Evolutionary conservation across 2,113 vertebrate genomes (phyloP).

Genomic region (Perccottus glenii): DNA sequence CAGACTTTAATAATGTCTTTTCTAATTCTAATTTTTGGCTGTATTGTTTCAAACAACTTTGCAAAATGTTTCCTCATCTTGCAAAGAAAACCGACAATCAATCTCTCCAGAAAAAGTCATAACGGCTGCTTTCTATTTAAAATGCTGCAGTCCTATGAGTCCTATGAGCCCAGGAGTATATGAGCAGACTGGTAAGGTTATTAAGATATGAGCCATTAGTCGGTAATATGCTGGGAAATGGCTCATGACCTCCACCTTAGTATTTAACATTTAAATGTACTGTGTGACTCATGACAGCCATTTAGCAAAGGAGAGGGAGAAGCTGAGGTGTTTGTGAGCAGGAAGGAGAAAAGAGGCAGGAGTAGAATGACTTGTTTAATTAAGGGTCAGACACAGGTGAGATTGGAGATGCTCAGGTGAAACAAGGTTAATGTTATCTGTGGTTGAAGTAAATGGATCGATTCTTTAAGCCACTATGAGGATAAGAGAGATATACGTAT

Average conservation of each 20-base stretch:
- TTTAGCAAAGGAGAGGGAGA: slow-evolving; percentile 35
- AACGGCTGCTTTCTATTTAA: slow-evolving; percentile 37
- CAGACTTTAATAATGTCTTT: no score
- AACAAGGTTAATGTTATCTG: slow-evolving; percentile 50
- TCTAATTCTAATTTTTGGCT: no score
- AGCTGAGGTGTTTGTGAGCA: slow-evolving; percentile 1
- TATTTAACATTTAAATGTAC: slow-evolving; percentile 77
- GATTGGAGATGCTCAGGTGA: slow-evolving; percentile 43
- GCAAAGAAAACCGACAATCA: slow-evolving; percentile 32
- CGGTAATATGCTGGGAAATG: slow-evolving; percentile 74
- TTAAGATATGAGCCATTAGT: slow-evolving; percentile 77
- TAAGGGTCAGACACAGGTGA: slow-evolving; percentile 53
- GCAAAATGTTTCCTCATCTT: slow-evolving; percentile 32
- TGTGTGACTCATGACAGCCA: slow-evolving; percentile 65
- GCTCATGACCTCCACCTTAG: slow-evolving; percentile 74
- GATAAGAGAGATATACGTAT: slow-evolving; percentile 11
- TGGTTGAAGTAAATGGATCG: slow-evolving; percentile 22
- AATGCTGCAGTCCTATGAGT: slow-evolving; percentile 40
- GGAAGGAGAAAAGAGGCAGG: slow-evolving; percentile 9
- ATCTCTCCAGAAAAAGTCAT: slow-evolving; percentile 23
- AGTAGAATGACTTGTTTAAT: slow-evolving; percentile 39
- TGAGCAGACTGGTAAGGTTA: slow-evolving; percentile 62
- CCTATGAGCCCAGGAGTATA: slow-evolving; percentile 60
- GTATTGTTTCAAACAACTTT: no score
- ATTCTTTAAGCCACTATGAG: slow-evolving; percentile 28